Percentiles rank a stretch among this genome's conserved stretches.
These are phyloP conservation scores for Podotricha telesiphe DNA, from an alignment of 2,888 invertebrate species.

Conservation along the genomic window DNA sequence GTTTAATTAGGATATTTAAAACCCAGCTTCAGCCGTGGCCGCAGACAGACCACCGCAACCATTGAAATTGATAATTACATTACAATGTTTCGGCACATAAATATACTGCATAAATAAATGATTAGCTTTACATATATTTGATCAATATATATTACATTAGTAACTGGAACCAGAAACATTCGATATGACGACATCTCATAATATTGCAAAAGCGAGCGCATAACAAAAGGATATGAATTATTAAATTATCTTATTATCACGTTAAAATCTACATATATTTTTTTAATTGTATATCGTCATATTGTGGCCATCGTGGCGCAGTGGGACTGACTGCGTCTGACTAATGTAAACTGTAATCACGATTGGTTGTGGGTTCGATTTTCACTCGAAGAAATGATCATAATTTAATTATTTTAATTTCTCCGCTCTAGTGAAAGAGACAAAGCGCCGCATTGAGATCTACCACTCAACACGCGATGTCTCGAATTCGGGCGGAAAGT, in stretches of 20 bases:
- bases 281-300: too few relatives aligned
- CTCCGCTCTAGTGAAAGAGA: too few relatives aligned
- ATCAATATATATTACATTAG: background rate
- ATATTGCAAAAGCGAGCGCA: background rate
- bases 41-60: background rate
- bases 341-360: too few relatives aligned
- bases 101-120: background rate
- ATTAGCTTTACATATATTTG: background rate
- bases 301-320: too few relatives aligned
- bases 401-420: too few relatives aligned
- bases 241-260: too few relatives aligned
- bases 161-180: background rate
- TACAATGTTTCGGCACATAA: background rate
- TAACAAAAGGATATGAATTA: background rate
- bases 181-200: background rate
- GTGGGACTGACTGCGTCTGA: too few relatives aligned
- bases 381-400: too few relatives aligned
- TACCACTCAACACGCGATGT: too few relatives aligned
- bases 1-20: background rate
- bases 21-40: background rate
- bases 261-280: background rate
- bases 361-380: too few relatives aligned
- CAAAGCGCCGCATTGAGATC: too few relatives aligned
- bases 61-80: background rate
- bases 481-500: too few relatives aligned